A percentile compares a stretch with the other conserved stretches of the same genome.
Evolutionary conservation across 2,113 vertebrate species (phyloP).

Genomic region (Natator depressus): DNA sequence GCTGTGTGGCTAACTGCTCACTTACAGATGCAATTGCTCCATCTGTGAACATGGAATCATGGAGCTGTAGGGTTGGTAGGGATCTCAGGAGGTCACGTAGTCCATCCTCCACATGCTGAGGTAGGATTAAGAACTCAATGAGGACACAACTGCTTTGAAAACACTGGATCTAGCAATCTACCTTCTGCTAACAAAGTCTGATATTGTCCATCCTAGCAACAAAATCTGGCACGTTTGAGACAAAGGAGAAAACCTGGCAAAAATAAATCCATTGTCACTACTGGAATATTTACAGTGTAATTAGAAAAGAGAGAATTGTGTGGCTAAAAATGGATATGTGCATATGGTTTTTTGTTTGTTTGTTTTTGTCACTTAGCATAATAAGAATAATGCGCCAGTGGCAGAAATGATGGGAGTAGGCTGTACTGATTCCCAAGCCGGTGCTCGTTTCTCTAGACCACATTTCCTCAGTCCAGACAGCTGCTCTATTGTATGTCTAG

Average conservation of each 20-base stretch:
- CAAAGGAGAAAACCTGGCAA: background rate
- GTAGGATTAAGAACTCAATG: background rate
- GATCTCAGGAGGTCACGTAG: background rate
- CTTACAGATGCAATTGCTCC: background rate
- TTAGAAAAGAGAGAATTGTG: background rate
- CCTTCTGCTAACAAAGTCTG: background rate
- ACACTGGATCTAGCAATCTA: background rate
- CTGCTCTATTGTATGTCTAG: background rate
- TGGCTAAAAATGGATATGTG: background rate
- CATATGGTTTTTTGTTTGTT: fast-evolving
- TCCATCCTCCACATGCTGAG: background rate
- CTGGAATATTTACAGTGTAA: background rate
- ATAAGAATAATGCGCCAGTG: too few species aligned
- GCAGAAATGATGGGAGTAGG: background rate
- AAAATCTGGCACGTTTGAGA: background rate
- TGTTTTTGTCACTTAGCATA: background rate
- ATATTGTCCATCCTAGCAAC: background rate
- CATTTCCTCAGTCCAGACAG: background rate
- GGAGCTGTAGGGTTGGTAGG: background rate
- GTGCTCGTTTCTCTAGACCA: background rate
- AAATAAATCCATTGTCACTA: background rate
- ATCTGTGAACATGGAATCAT: background rate
- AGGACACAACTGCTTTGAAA: background rate
- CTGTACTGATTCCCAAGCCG: background rate
- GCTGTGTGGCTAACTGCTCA: background rate